Evolutionary conservation across 2,113 vertebrate species (phyloP).

Genomic region (Apteryx mantelli): DNA sequence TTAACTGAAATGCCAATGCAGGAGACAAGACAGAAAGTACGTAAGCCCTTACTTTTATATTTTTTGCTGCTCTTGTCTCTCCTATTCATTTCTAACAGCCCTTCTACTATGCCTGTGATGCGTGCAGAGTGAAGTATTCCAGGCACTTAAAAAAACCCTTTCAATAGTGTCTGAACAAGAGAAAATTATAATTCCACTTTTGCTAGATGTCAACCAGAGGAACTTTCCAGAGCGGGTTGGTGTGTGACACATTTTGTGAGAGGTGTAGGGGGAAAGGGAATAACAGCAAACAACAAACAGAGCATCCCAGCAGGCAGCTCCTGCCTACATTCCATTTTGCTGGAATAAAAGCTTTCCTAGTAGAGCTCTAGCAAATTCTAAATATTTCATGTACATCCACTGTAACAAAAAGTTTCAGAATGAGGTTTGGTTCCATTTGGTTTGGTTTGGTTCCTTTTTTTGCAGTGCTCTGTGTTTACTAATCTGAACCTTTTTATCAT

Average conservation of each 20-base stretch:
- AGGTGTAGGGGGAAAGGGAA: neutral
- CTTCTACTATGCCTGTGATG: neutral
- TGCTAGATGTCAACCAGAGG: constrained; percentile 38
- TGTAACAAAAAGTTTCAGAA: constrained; percentile 28
- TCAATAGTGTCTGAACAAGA: constrained; percentile 4
- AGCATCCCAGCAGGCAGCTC: constrained; percentile 53
- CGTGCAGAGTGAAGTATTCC: neutral
- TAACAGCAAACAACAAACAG: constrained; percentile 12
- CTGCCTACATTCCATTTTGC: constrained; percentile 55
- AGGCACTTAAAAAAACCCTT: neutral
- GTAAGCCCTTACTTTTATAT: neutral
- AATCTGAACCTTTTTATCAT: neutral
- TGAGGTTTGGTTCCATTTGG: neutral
- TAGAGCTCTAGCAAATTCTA: constrained; percentile 47
- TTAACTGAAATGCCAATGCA: neutral
- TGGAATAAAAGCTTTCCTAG: constrained; percentile 62
- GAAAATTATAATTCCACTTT: constrained; percentile 2
- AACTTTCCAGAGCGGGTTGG: neutral
- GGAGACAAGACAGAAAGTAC: neutral
- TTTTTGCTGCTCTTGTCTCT: neutral
- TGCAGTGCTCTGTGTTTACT: neutral
- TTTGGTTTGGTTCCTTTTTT: neutral
- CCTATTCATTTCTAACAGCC: neutral
- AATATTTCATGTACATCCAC: constrained; percentile 55
- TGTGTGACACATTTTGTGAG: constrained; percentile 32